Percentiles rank a stretch among this genome's conserved stretches.
Evolutionary conservation across 2,888 invertebrate species (phyloP).

Genomic region (Rhimphoctona megacephalus): DNA sequence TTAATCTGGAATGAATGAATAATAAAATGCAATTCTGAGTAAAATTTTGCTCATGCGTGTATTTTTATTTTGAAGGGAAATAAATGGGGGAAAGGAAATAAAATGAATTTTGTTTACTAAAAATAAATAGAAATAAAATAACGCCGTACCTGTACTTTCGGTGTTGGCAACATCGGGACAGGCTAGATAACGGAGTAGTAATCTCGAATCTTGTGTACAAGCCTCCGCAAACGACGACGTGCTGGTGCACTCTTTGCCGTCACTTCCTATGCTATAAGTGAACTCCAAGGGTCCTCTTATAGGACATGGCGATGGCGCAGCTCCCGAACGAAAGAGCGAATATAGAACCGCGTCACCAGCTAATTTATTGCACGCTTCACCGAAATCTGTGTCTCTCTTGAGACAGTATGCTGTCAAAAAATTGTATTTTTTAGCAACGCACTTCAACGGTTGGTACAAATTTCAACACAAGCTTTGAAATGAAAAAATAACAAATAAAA

Average conservation of each 20-base stretch:
- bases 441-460: neutral
- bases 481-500: neutral
- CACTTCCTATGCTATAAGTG: constrained; percentile 91
- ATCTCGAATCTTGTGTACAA: constrained; percentile 93
- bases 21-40: neutral
- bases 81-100: neutral
- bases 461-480: neutral
- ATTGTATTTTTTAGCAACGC: neutral
- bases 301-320: constrained; percentile 91
- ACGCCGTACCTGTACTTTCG: constrained; percentile 89
- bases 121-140: neutral
- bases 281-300: constrained; percentile 93
- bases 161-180: constrained; percentile 92
- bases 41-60: neutral
- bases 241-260: constrained; percentile 89
- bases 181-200: constrained; percentile 93
- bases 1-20: neutral
- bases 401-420: constrained; percentile 85
- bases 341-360: constrained; percentile 90
- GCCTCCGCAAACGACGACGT: constrained; percentile 93
- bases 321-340: constrained; percentile 91
- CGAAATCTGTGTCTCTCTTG: constrained; percentile 85
- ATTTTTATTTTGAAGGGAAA: neutral
- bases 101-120: neutral
- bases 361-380: constrained; percentile 89